Percentiles rank a stretch among this genome's conserved stretches.
These are phyloP conservation scores for Ammospiza nelsoni DNA, from an alignment of 2,113 vertebrate species.

Conservation along the genomic window DNA sequence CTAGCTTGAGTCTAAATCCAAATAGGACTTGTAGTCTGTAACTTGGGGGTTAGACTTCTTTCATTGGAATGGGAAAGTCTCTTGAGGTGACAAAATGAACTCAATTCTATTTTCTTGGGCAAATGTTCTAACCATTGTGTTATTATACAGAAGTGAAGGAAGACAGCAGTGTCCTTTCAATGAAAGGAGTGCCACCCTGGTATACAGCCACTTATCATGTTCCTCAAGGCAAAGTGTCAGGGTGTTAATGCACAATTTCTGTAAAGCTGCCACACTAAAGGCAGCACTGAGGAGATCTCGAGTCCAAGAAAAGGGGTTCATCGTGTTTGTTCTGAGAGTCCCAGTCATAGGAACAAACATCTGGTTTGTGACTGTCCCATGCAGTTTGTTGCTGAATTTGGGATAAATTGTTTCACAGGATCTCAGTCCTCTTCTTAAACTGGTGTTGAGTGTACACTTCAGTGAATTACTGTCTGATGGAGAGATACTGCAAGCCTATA, in stretches of 20 bases:
- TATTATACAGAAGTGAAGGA: not conserved
- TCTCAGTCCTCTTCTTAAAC: not conserved
- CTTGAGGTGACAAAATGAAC: not conserved
- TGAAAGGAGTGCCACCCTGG: fast-evolving
- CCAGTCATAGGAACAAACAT: not conserved
- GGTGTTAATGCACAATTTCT: not conserved
- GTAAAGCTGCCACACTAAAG: not conserved
- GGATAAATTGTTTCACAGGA: not conserved
- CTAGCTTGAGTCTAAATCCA: not conserved
- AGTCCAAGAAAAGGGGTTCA: not conserved
- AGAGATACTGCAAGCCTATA: not conserved
- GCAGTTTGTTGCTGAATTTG: not conserved
- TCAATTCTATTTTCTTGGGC: not conserved
- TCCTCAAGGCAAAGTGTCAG: not conserved
- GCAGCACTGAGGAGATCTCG: not conserved
- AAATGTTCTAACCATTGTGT: not conserved
- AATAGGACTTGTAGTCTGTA: not conserved
- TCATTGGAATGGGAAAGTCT: not conserved
- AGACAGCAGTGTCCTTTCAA: not conserved
- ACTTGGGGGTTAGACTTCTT: not conserved
- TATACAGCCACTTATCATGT: not conserved
- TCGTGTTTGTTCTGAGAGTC: not conserved
- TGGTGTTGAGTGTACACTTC: not conserved
- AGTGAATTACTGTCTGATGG: not conserved
- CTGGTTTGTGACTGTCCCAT: not conserved